These are phyloP conservation scores for Nycticebus coucang DNA, from an alignment of 2,113 vertebrate species.

Conservation along the genomic window DNA sequence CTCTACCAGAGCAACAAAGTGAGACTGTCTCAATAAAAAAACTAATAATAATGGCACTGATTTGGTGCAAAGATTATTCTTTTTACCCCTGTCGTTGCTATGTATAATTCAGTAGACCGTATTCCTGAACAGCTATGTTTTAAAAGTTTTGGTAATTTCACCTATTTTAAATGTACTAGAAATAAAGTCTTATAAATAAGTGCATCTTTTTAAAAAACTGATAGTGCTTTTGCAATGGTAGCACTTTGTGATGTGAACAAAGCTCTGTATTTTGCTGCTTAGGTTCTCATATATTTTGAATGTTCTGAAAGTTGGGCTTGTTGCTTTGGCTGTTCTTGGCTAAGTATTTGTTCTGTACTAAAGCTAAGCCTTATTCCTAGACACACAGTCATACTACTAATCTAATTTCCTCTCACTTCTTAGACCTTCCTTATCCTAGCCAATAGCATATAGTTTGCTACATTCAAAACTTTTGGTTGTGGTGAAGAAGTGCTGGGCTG, in stretches of 20 bases:
- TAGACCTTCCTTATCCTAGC: background rate
- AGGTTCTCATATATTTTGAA: background rate
- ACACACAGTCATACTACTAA: background rate
- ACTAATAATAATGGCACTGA: background rate
- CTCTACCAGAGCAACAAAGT: too few species aligned
- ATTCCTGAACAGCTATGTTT: background rate
- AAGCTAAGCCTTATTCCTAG: background rate
- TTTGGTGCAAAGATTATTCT: background rate
- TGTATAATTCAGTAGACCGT: background rate
- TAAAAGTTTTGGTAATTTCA: constrained; percentile 15
- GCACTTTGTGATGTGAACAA: background rate
- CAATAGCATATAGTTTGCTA: too few species aligned
- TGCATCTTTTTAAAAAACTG: background rate
- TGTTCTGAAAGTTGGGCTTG: background rate
- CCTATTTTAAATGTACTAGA: background rate
- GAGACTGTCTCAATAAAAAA: background rate
- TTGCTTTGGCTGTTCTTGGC: background rate
- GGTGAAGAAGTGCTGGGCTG: too few species aligned
- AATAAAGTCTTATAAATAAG: background rate
- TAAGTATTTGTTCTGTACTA: background rate
- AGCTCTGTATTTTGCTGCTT: background rate
- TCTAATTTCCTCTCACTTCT: background rate
- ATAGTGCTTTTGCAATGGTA: background rate
- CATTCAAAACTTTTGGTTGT: background rate
- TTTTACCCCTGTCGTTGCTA: background rate